Evolutionary conservation across 2,888 invertebrate species (phyloP), one percentile per base, ranked within the genome.

Genomic region (Disparrhopalites patrizii): DNA sequence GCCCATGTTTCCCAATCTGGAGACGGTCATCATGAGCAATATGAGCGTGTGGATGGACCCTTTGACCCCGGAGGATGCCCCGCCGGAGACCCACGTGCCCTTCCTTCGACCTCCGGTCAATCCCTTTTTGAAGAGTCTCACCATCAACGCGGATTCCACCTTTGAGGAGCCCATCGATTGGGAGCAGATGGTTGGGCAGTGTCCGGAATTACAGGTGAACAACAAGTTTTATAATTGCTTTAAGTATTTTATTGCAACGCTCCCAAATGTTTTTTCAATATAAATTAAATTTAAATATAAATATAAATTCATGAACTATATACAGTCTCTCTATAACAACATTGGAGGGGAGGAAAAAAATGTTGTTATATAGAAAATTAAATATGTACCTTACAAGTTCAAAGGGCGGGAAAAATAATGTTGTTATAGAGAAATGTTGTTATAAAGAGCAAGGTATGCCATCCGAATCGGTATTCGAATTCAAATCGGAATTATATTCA

Each of bases 31-130:
- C 1, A 30, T 54, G 23, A 40, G 40, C 18, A 27, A 1, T 23
- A 33, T 23, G 7, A 18, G 38, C 1, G n/a, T 62, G 27, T 62
- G 62, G 62, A 18, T 51, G 38, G 62, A 62, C 18, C 62, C 62
- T 3, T 18, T 62, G 7, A 38, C 36, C 7, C 54, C 54, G 1
- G 20, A 5, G 1, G 10, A 18, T 5, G 23, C 23, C 18, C 52
- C 10, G 13, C 27, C 43, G 2, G 56, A 31, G n/a, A 33, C 36
- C 10, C 23, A 7, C 8, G 54, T 51, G 51, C 25, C 33, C 13
- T 2, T 28, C 7, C 18, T 20, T 18, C 20, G 10, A 7, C 23
- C 18, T 2, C 15, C 18, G 8, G 43, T 27, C 10, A 62, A 62
- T 18, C 8, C 25, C 7, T 38, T 51, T 18, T 4, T 62, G 5